Conservation (phyloP, 2,113 vertebrate species). For the Parotia lawesii region DNA sequence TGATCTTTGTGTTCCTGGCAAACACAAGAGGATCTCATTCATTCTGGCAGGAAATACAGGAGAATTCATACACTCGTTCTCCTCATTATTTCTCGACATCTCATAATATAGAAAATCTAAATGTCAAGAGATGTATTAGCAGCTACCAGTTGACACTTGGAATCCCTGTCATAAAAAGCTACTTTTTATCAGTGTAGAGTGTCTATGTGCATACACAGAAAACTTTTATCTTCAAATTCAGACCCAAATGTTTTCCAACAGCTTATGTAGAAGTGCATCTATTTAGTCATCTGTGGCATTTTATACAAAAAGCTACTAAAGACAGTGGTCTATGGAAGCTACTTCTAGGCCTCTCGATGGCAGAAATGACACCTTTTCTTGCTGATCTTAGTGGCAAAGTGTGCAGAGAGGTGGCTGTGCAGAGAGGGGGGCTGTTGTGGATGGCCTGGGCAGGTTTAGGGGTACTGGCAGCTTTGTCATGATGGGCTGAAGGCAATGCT, state of each 20-base stretch:
- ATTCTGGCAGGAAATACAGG: slow-evolving; percentile 43
- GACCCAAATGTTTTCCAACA: slow-evolving; percentile 33
- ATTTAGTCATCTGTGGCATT: background rate
- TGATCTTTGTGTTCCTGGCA: slow-evolving; percentile 52
- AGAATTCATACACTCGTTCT: background rate
- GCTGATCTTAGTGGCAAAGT: background rate
- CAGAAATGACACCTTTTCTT: background rate
- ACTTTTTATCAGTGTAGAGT: background rate
- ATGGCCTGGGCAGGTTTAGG: background rate
- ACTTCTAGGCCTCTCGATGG: background rate
- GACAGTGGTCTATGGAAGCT: background rate
- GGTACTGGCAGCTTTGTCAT: background rate
- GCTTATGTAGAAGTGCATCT: background rate
- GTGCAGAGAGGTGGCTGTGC: background rate
- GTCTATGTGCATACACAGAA: slow-evolving; percentile 6
- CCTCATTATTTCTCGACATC: slow-evolving; percentile 39
- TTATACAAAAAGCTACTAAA: background rate
- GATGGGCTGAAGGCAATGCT: background rate
- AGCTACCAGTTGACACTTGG: slow-evolving; percentile 41
- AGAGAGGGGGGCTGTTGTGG: background rate
- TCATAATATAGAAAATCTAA: slow-evolving; percentile 36
- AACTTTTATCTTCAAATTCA: slow-evolving; percentile 37
- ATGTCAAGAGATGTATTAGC: slow-evolving; percentile 43
- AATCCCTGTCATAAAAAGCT: slow-evolving; percentile 25
- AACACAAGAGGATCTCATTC: slow-evolving; percentile 43